Evolutionary conservation across 2,888 invertebrate species (phyloP).

Genomic region (Megalurothrips usitatus): DNA sequence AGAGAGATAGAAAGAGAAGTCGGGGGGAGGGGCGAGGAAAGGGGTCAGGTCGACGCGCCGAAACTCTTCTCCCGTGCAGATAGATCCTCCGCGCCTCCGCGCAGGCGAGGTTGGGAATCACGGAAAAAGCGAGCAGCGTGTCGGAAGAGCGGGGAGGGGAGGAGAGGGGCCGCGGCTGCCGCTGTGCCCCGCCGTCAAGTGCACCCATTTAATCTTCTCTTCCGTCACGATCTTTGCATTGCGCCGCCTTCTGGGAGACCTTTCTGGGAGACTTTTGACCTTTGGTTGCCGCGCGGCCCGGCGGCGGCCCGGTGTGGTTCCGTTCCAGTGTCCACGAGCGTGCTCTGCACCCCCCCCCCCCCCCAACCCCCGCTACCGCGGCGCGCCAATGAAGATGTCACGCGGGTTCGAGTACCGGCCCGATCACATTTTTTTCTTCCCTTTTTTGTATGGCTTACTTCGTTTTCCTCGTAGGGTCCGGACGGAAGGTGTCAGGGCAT

Average conservation of each 20-base stretch:
- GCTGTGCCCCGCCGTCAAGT: conserved; percentile 12
- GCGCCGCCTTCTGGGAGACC: conserved; percentile 13
- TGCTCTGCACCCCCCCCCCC: neutral
- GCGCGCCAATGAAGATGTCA: too few relatives aligned
- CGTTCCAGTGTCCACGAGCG: neutral
- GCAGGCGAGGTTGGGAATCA: neutral
- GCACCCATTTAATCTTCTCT: conserved; percentile 24
- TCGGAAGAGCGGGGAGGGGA: neutral
- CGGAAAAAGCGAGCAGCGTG: conserved; percentile 1
- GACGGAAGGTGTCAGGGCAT: neutral
- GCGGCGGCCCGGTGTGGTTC: neutral
- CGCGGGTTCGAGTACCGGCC: too few relatives aligned
- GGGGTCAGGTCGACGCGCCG: conserved; percentile 11
- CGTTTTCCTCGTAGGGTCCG: too few relatives aligned
- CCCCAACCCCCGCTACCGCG: neutral
- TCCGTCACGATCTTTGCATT: conserved; percentile 24
- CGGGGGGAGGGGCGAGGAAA: neutral
- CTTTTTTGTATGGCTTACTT: too few relatives aligned
- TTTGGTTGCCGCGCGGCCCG: neutral
- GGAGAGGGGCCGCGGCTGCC: neutral
- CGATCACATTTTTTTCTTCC: too few relatives aligned
- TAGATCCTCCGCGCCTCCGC: neutral
- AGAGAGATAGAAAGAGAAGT: too few relatives aligned
- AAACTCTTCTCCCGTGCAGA: neutral
- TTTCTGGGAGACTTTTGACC: conserved; percentile 22